Conservation (phyloP, 2,113 vertebrate species). For the Elgaria multicarinata region DNA sequence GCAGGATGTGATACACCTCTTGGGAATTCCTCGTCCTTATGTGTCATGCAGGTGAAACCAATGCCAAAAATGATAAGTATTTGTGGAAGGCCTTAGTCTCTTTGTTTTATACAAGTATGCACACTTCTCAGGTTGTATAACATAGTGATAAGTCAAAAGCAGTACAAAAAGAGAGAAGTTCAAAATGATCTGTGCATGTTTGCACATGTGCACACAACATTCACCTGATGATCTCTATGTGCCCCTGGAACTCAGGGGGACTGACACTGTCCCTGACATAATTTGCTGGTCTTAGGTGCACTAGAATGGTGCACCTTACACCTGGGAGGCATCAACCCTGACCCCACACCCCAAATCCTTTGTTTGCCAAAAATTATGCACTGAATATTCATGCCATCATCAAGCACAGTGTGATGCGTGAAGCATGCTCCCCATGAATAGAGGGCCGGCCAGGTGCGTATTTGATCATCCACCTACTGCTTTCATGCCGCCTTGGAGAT, state of each 20-base stretch:
- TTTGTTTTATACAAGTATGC: background rate
- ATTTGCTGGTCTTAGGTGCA: background rate
- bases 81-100: background rate
- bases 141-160: background rate
- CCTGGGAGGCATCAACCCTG: background rate
- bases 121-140: background rate
- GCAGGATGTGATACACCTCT: background rate
- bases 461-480: slow-evolving; percentile 7
- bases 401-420: background rate
- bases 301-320: background rate
- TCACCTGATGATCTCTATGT: background rate
- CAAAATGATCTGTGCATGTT: background rate
- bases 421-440: background rate
- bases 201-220: background rate
- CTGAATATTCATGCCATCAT: background rate
- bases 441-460: background rate
- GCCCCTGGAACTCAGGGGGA: background rate
- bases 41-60: background rate
- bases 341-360: background rate
- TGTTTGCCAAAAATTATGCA: background rate
- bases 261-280: background rate
- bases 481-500: slow-evolving; percentile 29
- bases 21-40: background rate
- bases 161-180: too few relatives aligned
- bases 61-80: background rate